These are phyloP conservation scores for Brachypteracias leptosomus DNA, from an alignment of 2,113 vertebrate species.

Conservation along the genomic window DNA sequence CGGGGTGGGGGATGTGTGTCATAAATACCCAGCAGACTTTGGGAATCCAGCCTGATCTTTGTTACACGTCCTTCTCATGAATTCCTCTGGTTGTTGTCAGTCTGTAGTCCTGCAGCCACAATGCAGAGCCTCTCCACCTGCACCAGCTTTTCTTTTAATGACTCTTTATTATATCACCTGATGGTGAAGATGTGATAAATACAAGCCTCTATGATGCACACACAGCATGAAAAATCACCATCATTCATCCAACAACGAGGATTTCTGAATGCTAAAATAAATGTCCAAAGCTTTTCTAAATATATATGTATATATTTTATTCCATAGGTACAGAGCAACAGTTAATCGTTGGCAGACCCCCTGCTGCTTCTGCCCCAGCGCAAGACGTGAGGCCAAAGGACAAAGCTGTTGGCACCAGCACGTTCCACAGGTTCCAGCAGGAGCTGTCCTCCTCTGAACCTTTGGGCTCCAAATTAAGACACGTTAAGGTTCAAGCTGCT, in stretches of 20 bases:
- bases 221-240: rapidly evolving
- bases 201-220: neutral
- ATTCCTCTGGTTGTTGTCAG: neutral
- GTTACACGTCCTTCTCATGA: neutral
- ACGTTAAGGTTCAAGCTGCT: conserved; percentile 45
- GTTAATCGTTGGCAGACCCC: conserved; percentile 15
- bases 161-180: neutral
- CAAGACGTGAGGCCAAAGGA: conserved; percentile 90
- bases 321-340: conserved; percentile 73
- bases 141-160: neutral
- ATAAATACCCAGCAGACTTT: neutral
- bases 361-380: conserved; percentile 64
- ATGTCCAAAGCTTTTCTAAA: neutral
- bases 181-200: neutral
- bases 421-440: conserved; percentile 64
- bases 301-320: neutral
- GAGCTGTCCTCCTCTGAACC: conserved; percentile 63
- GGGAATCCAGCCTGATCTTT: neutral
- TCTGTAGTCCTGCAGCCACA: neutral
- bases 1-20: neutral
- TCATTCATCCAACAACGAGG: rapidly evolving
- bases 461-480: conserved; percentile 44
- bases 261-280: neutral
- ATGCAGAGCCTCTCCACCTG: neutral
- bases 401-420: conserved; percentile 56